Conservation (phyloP, 1,140 invertebrate genomes). For the Geopemphigus sp. region DNA sequence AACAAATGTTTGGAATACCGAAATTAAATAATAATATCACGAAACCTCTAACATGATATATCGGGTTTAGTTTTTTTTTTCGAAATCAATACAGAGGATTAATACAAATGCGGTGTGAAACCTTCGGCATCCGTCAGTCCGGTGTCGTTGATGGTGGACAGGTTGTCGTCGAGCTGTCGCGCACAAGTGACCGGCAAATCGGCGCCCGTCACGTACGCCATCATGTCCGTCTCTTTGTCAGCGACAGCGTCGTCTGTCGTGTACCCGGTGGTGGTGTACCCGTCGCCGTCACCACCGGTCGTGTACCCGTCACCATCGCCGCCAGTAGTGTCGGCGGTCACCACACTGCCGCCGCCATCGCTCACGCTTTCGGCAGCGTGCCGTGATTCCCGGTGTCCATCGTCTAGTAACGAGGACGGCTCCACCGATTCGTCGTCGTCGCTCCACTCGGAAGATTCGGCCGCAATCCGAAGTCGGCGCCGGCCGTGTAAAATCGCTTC, state of each 20-base stretch:
- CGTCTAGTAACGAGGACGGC: constrained; percentile 55
- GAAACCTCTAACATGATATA: too few relatives aligned
- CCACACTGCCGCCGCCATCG: constrained; percentile 67
- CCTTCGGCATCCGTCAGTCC: constrained; percentile 82
- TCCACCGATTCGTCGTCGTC: constrained; percentile 63
- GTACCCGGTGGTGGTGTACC: constrained; percentile 66
- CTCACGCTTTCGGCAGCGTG: constrained; percentile 4
- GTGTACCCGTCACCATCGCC: constrained; percentile 59
- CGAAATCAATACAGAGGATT: too few relatives aligned
- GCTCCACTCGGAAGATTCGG: constrained; percentile 76
- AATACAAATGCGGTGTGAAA: constrained; percentile 51
- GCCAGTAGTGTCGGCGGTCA: constrained; percentile 54
- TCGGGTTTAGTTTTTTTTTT: too few relatives aligned
- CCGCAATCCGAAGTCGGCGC: constrained; percentile 56
- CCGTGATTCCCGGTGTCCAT: constrained; percentile 58
- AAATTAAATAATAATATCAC: too few relatives aligned
- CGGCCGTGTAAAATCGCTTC: constrained; percentile 50
- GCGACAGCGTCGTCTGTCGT: constrained; percentile 75
- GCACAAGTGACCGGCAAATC: neutral
- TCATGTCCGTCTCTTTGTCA: neutral
- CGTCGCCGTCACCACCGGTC: constrained; percentile 60
- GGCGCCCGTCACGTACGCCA: neutral
- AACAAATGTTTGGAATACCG: too few relatives aligned
- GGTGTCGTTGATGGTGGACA: constrained; percentile 78
- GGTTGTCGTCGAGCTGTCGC: constrained; percentile 62